Percentiles rank a stretch among this genome's conserved stretches.
Conservation (phyloP, 2,888 invertebrate genomes). For the Rhagonycha fulva region DNA sequence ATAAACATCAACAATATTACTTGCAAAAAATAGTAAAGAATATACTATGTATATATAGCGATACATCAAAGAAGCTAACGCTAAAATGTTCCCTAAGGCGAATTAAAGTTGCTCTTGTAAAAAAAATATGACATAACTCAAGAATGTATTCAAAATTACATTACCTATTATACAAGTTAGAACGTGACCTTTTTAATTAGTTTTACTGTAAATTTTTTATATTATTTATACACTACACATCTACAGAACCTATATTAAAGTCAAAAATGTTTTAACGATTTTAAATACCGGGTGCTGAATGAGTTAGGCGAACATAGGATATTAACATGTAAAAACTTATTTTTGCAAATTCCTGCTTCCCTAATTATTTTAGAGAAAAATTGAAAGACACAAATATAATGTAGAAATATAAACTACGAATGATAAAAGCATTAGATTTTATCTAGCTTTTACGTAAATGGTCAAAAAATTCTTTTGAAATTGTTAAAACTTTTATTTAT, state of each 20-base stretch:
- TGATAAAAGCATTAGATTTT: too few relatives aligned
- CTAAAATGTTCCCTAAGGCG: neutral
- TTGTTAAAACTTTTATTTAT: too few relatives aligned
- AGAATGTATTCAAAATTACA: neutral
- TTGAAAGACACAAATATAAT: too few relatives aligned
- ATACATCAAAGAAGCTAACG: neutral
- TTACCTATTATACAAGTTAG: slow-evolving; percentile 1
- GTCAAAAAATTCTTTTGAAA: too few relatives aligned
- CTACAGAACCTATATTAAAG: neutral
- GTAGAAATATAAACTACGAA: too few relatives aligned
- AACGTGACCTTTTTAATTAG: neutral
- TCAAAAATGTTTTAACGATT: neutral
- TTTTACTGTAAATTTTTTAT: slow-evolving; percentile 1
- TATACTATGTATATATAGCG: neutral
- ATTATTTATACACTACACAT: neutral
- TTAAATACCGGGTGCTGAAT: too few relatives aligned
- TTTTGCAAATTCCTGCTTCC: too few relatives aligned
- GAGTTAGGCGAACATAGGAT: too few relatives aligned
- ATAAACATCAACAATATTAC: neutral
- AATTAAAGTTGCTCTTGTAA: neutral
- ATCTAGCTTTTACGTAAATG: too few relatives aligned
- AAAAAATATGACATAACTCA: neutral
- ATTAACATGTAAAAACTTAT: too few relatives aligned
- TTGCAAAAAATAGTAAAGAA: neutral
- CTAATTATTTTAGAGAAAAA: too few relatives aligned